Base-by-base conservation (phyloP, 2,113 vertebrate species). In the Ceyx cyanopectus region DNA sequence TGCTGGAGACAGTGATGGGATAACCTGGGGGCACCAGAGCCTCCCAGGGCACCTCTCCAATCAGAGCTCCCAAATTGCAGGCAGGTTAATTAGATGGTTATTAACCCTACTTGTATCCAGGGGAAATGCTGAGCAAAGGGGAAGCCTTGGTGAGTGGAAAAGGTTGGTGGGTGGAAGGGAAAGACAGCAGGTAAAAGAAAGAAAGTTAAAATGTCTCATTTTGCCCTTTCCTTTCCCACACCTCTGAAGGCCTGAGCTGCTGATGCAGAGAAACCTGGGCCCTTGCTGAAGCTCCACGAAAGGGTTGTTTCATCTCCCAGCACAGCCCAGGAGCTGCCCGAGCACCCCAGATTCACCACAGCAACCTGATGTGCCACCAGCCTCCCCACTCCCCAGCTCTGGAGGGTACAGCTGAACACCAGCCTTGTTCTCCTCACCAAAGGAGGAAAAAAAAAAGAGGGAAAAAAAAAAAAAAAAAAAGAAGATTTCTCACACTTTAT, bases 71-170 rank as follows among this genome's bases (percentile, higher is more conserved):
- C 61, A 27, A 48, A 40, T 57, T 53, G 14, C 43, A 26, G 51
- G 51, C 41, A 29, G 74, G 57, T 66, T 90, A 90, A 96, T 93
- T 75, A 92, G 84, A 14, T 37, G 37, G 62, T 73, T 43, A 73
- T 85, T 85, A 94, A 85, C 84, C 67, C 24, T 9, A 7, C 29
- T 87, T 6, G 12, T 2, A 89, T 12, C 29, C 26, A 43, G 54
- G 81, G 79, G 82, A 90, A 81, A 40, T 0, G 2, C 65, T 62
- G 88, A 69, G 12, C 45, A 76, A 76, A 78, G 24, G 40, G 48
- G 22, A 91, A 37, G 5, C 2, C 45, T 63, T 17, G 5, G 7
- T 30, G 58, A 13, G 29, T 23, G 37, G 27, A 10, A 26, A 62
- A 45, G 22, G 54, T 10, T 54, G 40, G 56, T 6, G 46, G 72